These are phyloP conservation scores for Hippoglossus hippoglossus DNA, from an alignment of 2,797 vertebrate genomes.

Conservation along the genomic window DNA sequence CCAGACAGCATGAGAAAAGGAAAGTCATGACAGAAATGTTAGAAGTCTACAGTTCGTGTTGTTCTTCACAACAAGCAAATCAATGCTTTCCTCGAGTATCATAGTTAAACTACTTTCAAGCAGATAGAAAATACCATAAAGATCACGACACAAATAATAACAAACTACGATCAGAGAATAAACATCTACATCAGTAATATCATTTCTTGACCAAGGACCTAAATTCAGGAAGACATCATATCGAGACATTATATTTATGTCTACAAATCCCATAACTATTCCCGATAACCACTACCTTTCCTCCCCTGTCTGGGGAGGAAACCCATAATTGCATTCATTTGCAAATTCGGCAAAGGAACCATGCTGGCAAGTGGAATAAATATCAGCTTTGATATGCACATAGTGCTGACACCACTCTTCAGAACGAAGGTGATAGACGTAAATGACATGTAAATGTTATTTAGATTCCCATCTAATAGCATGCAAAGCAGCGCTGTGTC, in stretches of 20 bases:
- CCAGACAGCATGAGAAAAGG: not conserved
- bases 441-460: constrained; percentile 82
- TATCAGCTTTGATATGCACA: constrained; percentile 67
- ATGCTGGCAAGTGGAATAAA: constrained; percentile 73
- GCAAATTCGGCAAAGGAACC: constrained; percentile 67
- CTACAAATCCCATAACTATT: constrained; percentile 47
- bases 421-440: constrained; percentile 68
- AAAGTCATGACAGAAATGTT: not conserved
- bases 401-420: constrained; percentile 68
- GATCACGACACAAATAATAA: not conserved
- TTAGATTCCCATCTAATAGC: constrained; percentile 79
- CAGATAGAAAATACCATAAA: not conserved
- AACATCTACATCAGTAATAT: constrained; percentile 18
- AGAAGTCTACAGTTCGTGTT: not conserved
- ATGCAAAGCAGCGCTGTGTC: constrained; percentile 70
- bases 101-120: not conserved
- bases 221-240: constrained; percentile 47
- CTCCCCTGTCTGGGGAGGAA: constrained; percentile 57
- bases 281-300: constrained; percentile 55
- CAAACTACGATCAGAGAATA: constrained; percentile 29
- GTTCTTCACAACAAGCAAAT: not conserved
- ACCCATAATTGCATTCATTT: constrained; percentile 77
- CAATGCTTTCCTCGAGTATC: not conserved
- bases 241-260: constrained; percentile 36
- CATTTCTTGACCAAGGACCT: constrained; percentile 12